Base-by-base conservation (phyloP, 2,888 invertebrate genomes). In the Creontiades dilutus region DNA sequence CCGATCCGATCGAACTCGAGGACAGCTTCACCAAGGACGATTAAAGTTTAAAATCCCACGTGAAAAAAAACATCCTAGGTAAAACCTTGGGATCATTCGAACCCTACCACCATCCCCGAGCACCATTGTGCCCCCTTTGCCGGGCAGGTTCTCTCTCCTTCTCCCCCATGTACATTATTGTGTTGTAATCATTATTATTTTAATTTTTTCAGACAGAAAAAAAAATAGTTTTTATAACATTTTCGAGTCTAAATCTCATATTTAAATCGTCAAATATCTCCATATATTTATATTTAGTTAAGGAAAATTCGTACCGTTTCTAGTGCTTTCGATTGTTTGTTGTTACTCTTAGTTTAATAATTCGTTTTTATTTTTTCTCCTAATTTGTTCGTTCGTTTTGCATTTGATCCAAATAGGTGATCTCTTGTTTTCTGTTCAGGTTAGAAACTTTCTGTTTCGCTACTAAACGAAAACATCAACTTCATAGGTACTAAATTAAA, bases 1-100 rank as follows among this genome's bases (percentile, higher is more conserved):
- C 37, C 16, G 78, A 78, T 1, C 78, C 78, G n/a, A 78, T 78
- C 78, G 76, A 76, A n/a, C 76, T 76, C 46, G n/a, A n/a, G n/a
- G n/a, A n/a, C n/a, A n/a, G n/a, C n/a, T n/a, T n/a, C n/a, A n/a
- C n/a, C n/a, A 14, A 27, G 0, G 76, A 76, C 76, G 76, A 76
- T 27, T 76, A n/a, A n/a, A n/a, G n/a, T n/a, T n/a, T n/a, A n/a
- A n/a, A 28, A 3, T 27, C 12, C 76, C 28, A 61, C n/a, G 1
- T 19, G 9, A 19, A 11, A 2, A 12, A n/a, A 61, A 19, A 61
- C 5, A 16, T 52, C 12, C 52, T 5, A 52, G 14, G 14, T 52
- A 52, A 52, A 13, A 2, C 12, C 52, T 52, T 52, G 4, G 52
- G 12, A 52, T 14, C 7, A 37, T 37, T 37, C 37, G 37, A 37